Evolutionary conservation across 2,113 vertebrate species (phyloP), one percentile per base, ranked within the genome.

Genomic region (Clarias macrocephalus): DNA sequence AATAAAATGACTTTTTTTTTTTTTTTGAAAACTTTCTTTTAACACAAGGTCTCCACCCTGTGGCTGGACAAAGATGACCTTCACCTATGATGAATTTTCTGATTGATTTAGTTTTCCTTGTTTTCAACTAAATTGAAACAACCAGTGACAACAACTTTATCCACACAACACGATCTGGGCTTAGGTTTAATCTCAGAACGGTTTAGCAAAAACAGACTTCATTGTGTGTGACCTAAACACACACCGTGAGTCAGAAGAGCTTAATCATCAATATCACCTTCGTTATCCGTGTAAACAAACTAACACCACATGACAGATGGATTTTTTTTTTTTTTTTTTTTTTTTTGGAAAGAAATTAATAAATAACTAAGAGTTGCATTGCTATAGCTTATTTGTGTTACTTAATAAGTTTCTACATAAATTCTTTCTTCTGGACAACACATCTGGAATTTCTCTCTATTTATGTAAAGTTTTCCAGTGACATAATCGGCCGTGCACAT

Each of bases 31-130:
- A 89, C 84, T 82, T 87, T 80, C 21, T 42, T 21, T 59, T 87
- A 77, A 88, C 80, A 88, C 85, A 89, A 88, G 87, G 85, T 91
- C 88, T 88, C 88, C 90, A 91, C 86, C 81, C 87, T 62, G 57
- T 90, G 86, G 88, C 60, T 70, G 12, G 25, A 88, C 54, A 37
- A 65, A 59, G 21, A 68, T 2, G 15, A 37, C 76, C 86, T 77
- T 77, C 23, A 62, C 70, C 48, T 33, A 28, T 68, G 30, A 54
- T 52, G 18, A 66, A 1, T 79, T 79, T 66, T 56, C 18, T 62
- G 33, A 37, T 79, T 30, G 33, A 63, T 48, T 63, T 10, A n/a
- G 25, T 54, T 54, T 5, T 23, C 9, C 52, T 10, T n/a, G 25
- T 54, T 54, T 5, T 23, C 37, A 16, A 28, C 0, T 30, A 25